Base-by-base conservation (phyloP, 2,113 vertebrate genomes). In the Gnathonemus longibarbis region DNA sequence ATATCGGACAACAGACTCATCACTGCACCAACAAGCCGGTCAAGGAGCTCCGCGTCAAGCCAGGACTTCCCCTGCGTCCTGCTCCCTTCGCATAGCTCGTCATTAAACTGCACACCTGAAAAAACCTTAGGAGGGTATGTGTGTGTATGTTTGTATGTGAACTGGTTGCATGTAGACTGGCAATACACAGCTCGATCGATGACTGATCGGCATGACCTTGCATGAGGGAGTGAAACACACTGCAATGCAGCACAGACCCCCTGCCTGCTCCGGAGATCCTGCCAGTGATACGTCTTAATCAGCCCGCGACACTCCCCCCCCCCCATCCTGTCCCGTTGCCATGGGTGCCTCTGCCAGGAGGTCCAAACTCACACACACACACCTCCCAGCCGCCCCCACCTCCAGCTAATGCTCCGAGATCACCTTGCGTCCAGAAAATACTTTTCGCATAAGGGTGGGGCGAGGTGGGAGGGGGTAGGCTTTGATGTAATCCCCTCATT, bases 161-260 rank as follows among this genome's bases (percentile, higher is more conserved):
- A 31, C n/a, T 31, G 62, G 27, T 70, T 31, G n/a, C 27, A 70
- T 70, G 62, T 31, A 70, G 15, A 39, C 74, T 42, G 74, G 35
- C 15, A 5, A 80, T 19, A 53, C 13, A 52, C n/a, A 3, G 46
- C 46, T 46, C 10, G 35, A 87, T 87, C 27, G 49, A 46, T 52
- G 70, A 83, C 74, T 83, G 88, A 83, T 89, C 49, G 49, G 62
- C 74, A 52, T 24, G 94, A 96, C 95, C 94, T 95, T 95, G 95
- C 93, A 91, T 89, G 88, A 89, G 93, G 91, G 91, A 91, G 92
- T 92, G 91, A 91, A 91, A 94, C 90, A 89, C 94, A 94, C 95
- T 96, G 95, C 95, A 96, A 94, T 96, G 95, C 95, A 96, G 95
- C 92, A 95, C 90, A 92, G 89, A 93, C 89, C 90, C 93, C 93